Evolutionary conservation across 2,797 vertebrate genomes (phyloP).

Genomic region (Mus caroli): DNA sequence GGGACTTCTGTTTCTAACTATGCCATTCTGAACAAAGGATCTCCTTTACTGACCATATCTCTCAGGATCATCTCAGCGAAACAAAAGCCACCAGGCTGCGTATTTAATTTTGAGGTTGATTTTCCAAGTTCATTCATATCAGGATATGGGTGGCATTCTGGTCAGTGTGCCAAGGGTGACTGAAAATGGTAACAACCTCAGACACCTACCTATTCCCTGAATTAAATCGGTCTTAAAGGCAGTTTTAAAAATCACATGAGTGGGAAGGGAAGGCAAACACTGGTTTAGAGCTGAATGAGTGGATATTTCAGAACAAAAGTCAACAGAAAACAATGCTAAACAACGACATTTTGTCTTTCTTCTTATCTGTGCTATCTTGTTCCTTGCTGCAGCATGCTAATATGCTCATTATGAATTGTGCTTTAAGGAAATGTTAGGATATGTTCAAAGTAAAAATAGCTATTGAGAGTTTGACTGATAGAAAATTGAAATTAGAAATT

Average conservation of each 20-base stretch:
- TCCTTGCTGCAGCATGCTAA: neutral
- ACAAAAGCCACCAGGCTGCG: neutral
- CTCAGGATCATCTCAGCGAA: slow-evolving; percentile 21
- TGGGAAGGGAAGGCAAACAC: neutral
- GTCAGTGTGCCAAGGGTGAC: neutral
- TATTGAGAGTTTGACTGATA: neutral
- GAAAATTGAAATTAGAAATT: slow-evolving; percentile 40
- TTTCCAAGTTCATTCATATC: slow-evolving; percentile 25
- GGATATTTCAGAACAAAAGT: slow-evolving; percentile 24
- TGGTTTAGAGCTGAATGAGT: neutral
- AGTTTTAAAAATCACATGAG: neutral
- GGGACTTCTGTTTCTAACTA: slow-evolving; percentile 32
- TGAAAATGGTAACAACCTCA: slow-evolving; percentile 36
- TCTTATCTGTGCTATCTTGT: neutral
- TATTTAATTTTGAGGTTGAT: slow-evolving; percentile 32
- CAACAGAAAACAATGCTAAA: neutral
- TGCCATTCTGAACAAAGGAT: neutral
- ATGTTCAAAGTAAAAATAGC: neutral
- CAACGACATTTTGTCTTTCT: neutral
- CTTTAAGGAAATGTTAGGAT: neutral
- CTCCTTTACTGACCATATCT: neutral
- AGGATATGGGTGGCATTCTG: neutral
- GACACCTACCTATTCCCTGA: neutral
- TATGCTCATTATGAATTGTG: neutral
- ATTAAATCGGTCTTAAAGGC: slow-evolving; percentile 44